A percentile compares a stretch with the other conserved stretches of the same genome.
Evolutionary conservation across 2,888 invertebrate species (phyloP).

Genomic region (Nasonia oneida): DNA sequence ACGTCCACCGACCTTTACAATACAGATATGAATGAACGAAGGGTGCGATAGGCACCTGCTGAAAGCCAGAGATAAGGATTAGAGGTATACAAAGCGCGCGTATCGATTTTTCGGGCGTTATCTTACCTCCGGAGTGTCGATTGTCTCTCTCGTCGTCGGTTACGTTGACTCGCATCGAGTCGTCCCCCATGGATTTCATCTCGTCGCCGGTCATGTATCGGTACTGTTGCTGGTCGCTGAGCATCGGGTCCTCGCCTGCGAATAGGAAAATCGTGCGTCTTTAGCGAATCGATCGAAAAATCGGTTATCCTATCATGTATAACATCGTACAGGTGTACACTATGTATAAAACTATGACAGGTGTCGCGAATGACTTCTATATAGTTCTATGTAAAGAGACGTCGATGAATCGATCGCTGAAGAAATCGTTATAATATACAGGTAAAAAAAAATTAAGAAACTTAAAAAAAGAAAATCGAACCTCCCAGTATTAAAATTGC

Average conservation of each 20-base stretch:
- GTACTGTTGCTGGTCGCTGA: slow-evolving; percentile 93
- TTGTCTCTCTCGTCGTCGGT: slow-evolving; percentile 93
- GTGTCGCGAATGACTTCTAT: slow-evolving; percentile 12
- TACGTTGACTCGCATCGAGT: slow-evolving; percentile 95
- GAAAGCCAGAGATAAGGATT: neutral
- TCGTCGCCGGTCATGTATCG: slow-evolving; percentile 96
- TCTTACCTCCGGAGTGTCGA: slow-evolving; percentile 77
- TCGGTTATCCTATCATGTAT: neutral
- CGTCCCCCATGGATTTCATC: slow-evolving; percentile 96
- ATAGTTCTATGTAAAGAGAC: neutral
- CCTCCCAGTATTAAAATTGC: neutral
- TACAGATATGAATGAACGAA: neutral
- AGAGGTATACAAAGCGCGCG: neutral
- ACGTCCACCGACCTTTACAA: neutral
- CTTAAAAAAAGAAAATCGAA: neutral
- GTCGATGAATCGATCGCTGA: neutral
- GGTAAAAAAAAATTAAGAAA: neutral
- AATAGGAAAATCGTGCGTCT: slow-evolving; percentile 51
- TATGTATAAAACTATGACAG: neutral
- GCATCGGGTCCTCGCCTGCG: slow-evolving; percentile 93
- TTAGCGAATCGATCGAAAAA: neutral
- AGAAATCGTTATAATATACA: neutral
- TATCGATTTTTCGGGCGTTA: slow-evolving; percentile 15
- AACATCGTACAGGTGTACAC: neutral
- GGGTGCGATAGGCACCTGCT: neutral